These are phyloP conservation scores for Chrysaora quinquecirrha DNA, from an alignment of 30 jellyfish, hydroid and myxozoan species.

Conservation along the genomic window DNA sequence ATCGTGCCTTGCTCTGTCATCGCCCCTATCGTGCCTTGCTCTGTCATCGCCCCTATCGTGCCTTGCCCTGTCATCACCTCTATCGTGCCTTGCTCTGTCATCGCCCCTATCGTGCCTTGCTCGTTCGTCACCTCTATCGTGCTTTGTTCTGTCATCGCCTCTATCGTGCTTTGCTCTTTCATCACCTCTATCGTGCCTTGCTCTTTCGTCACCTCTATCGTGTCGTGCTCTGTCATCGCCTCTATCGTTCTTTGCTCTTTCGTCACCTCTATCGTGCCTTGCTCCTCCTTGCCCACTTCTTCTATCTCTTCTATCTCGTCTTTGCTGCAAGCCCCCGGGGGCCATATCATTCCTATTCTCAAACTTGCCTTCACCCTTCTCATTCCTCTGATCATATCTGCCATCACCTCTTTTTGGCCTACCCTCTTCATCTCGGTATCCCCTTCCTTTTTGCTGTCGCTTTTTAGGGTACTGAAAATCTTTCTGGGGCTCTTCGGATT, in stretches of 20 bases:
- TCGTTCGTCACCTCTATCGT: neutral
- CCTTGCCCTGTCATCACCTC: too few species aligned
- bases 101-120: too few species aligned
- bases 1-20: too few species aligned
- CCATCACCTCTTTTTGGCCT: conserved; percentile 24
- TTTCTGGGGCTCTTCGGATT: conserved; percentile 44
- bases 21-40: too few species aligned
- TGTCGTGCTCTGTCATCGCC: conserved; percentile 10
- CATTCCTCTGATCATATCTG: conserved; percentile 50
- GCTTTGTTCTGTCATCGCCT: neutral
- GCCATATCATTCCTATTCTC: conserved; percentile 22
- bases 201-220: too few species aligned
- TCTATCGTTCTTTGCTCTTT: conserved; percentile 21
- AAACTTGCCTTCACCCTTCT: conserved; percentile 39
- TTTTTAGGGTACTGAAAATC: conserved; percentile 83
- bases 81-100: too few species aligned
- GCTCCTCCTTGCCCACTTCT: conserved; percentile 2
- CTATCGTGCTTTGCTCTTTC: conserved; percentile 26
- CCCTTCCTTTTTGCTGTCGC: conserved; percentile 44
- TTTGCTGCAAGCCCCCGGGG: conserved; percentile 1
- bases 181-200: conserved; percentile 40
- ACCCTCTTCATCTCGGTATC: conserved; percentile 53
- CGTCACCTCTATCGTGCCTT: neutral
- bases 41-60: too few species aligned
- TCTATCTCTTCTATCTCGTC: conserved; percentile 18